phyloP scores from a whole-genome alignment of 1,140 invertebrate species.

The Batillaria attramentaria region DNA sequence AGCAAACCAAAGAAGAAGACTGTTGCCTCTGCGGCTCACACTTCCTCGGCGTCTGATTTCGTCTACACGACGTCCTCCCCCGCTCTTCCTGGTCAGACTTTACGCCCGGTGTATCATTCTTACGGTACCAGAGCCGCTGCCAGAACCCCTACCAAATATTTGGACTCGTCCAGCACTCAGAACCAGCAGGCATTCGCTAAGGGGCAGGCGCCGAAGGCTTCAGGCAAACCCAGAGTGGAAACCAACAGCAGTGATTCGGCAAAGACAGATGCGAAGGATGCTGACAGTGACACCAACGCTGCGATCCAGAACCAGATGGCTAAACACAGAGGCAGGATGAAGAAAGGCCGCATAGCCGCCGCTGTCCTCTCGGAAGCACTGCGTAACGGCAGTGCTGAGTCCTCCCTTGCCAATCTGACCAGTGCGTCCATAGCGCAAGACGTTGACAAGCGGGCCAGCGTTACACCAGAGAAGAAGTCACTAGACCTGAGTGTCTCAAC shows the following conservation, averaged over 20 bases:
- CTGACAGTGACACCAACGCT: background rate
- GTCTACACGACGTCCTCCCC: background rate
- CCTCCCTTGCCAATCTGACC: too few relatives aligned
- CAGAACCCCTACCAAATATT: constrained; percentile 17
- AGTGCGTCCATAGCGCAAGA: too few relatives aligned
- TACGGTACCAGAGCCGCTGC: constrained; percentile 26
- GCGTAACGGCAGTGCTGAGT: too few relatives aligned
- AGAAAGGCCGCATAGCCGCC: constrained; percentile 20
- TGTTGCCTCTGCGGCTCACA: too few relatives aligned
- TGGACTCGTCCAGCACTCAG: background rate
- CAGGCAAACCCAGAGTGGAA: background rate
- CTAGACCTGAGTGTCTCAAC: too few relatives aligned
- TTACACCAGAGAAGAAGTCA: too few relatives aligned
- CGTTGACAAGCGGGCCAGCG: too few relatives aligned
- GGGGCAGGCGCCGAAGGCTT: too few relatives aligned
- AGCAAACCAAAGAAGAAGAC: too few relatives aligned
- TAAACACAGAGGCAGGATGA: constrained; percentile 15
- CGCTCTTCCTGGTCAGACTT: constrained; percentile 23
- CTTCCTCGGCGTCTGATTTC: too few relatives aligned
- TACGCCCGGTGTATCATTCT: constrained; percentile 14
- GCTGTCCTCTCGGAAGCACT: constrained; percentile 23
- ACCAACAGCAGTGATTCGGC: background rate
- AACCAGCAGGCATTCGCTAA: background rate
- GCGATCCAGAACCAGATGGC: constrained; percentile 22
- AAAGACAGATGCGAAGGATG: background rate